Evolutionary conservation across 2,797 vertebrate genomes (phyloP).

Genomic region (Acridotheres tristis): DNA sequence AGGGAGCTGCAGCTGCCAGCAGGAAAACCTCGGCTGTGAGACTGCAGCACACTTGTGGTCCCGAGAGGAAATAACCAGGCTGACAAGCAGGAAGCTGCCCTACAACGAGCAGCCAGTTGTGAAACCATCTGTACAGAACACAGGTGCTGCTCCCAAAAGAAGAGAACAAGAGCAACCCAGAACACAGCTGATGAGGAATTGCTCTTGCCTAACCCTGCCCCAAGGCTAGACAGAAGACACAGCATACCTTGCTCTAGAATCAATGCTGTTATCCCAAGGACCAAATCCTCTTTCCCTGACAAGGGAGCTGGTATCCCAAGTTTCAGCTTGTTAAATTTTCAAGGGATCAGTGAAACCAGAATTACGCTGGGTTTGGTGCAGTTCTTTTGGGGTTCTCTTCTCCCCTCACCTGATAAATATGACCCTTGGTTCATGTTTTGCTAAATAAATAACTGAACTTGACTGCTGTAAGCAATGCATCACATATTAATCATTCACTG

Average conservation of each 20-base stretch:
- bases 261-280: background rate
- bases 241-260: background rate
- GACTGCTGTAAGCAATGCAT: background rate
- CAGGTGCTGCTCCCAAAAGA: background rate
- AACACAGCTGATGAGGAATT: background rate
- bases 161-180: background rate
- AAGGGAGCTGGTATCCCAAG: background rate
- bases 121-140: background rate
- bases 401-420: background rate
- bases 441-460: background rate
- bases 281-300: background rate
- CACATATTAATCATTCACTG: background rate
- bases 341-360: background rate
- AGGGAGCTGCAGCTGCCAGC: background rate
- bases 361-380: background rate
- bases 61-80: background rate
- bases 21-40: background rate
- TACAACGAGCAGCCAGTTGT: background rate
- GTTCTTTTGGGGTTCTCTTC: background rate
- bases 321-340: background rate
- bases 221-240: background rate
- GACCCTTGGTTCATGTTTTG: background rate
- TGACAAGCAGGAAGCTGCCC: background rate
- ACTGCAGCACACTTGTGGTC: fast-evolving
- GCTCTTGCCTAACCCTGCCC: background rate